Evolutionary conservation across 2,888 invertebrate genomes (phyloP).

Genomic region (Andrena trimmerana): DNA sequence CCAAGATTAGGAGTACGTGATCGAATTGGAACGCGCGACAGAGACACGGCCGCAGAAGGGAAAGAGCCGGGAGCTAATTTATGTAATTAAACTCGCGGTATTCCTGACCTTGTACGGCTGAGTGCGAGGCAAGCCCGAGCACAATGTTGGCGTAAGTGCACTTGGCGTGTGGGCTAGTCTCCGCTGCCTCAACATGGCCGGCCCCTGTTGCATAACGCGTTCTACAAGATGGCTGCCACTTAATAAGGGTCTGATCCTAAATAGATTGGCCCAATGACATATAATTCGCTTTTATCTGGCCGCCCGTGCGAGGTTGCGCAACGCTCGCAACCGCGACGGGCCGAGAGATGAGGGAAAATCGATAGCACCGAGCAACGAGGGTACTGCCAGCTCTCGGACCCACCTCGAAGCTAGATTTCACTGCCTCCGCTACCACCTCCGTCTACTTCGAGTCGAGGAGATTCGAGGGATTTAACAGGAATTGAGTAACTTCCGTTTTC

Average conservation of each 20-base stretch:
- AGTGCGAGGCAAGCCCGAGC: conserved; percentile 62
- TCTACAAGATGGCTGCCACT: conserved; percentile 72
- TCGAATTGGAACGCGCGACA: conserved; percentile 15
- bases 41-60: conserved; percentile 30
- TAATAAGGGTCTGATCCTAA: conserved; percentile 81
- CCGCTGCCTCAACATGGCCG: conserved; percentile 57
- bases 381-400: conserved; percentile 27
- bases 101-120: conserved; percentile 80
- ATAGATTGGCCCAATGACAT: conserved; percentile 81
- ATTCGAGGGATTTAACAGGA: background rate
- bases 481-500: background rate
- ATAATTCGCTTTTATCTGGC: conserved; percentile 76
- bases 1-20: conserved; percentile 12
- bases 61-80: conserved; percentile 76
- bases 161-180: conserved; percentile 55
- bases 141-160: conserved; percentile 52
- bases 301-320: conserved; percentile 52
- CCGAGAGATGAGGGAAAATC: conserved; percentile 38
- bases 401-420: background rate
- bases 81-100: conserved; percentile 82
- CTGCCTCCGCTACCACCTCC: background rate
- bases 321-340: conserved; percentile 11
- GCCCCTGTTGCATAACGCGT: conserved; percentile 60
- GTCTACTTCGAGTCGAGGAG: too few relatives aligned
- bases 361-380: conserved; percentile 12